A percentile compares a stretch with the other conserved stretches of the same genome.
Conservation (phyloP, 2,797 vertebrate species). For the Delichon dasypus region DNA sequence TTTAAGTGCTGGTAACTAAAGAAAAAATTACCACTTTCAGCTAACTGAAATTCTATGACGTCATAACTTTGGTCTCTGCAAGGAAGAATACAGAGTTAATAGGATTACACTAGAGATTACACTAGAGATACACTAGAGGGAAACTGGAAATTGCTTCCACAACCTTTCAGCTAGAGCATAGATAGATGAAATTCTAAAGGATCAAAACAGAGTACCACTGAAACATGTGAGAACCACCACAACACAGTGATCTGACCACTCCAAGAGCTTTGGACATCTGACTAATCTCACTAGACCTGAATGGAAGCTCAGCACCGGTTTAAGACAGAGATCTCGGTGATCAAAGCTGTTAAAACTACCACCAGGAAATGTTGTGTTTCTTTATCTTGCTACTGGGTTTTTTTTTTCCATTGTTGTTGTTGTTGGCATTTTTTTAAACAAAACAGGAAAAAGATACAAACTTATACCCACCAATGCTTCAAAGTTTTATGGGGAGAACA, state of each 20-base stretch:
- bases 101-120: background rate
- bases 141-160: background rate
- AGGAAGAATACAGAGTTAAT: background rate
- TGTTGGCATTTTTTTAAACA: background rate
- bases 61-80: background rate
- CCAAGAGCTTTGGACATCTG: background rate
- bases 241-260: accelerated
- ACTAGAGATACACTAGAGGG: background rate
- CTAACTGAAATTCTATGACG: background rate
- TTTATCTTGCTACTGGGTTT: too few relatives aligned
- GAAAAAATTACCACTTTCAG: background rate
- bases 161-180: background rate
- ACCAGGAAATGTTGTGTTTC: background rate
- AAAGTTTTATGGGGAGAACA: background rate
- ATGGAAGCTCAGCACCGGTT: background rate
- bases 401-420: background rate
- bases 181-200: background rate
- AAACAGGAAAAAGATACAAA: background rate
- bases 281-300: background rate
- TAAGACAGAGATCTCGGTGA: background rate
- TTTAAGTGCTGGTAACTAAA: background rate
- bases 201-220: background rate
- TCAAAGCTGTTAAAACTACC: background rate
- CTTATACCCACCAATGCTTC: background rate
- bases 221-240: background rate